Base-by-base conservation (phyloP, 2,113 vertebrate species). In the Tamias sibiricus region DNA sequence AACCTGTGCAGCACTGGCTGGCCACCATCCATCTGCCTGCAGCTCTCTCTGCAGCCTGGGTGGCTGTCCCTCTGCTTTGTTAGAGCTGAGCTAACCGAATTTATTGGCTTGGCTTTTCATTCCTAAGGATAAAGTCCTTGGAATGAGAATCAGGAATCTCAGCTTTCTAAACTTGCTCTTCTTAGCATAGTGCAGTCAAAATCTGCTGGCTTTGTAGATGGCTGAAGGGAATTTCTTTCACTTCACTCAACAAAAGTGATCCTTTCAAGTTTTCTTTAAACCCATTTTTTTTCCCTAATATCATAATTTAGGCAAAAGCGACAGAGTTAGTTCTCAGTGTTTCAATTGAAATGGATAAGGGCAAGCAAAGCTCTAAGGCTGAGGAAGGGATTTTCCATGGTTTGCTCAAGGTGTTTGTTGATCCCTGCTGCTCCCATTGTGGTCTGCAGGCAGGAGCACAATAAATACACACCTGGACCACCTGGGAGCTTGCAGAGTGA, bases 71-170 rank as follows among this genome's bases (percentile, higher is more conserved):
- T n/a, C 49, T 47, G 24, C 69, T 79, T 84, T 57, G 20, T 85
- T 47, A 87, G 79, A 77, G 6, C 77, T 81, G 35, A 83, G 85
- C 77, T 57, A 54, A 66, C 68, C 74, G 0, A 30, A 66, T 40
- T 92, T 47, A 11, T 57, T 89, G 90, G 44, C 47, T 1, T 44
- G 44, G 19, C 74, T 93, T 96, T 94, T 77, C 35, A 47, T 90
- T 76, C 74, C 76, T 80, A 49, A 80, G 87, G 87, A 64, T 68
- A 62, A 79, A 82, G 44, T 84, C 66, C 30, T 85, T 68, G 28
- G 84, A 90, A 77, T 81, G 52, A 47, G 32, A 88, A 44, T 72
- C 42, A 62, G 49, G 69, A 69, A 42, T 66, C 75, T 71, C 6
- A 2, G 26, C 75, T 92, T 92, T 92, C 74, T 54, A 52, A 86